Conservation (phyloP, 2,113 vertebrate genomes). For the Malaclemys terrapin region DNA sequence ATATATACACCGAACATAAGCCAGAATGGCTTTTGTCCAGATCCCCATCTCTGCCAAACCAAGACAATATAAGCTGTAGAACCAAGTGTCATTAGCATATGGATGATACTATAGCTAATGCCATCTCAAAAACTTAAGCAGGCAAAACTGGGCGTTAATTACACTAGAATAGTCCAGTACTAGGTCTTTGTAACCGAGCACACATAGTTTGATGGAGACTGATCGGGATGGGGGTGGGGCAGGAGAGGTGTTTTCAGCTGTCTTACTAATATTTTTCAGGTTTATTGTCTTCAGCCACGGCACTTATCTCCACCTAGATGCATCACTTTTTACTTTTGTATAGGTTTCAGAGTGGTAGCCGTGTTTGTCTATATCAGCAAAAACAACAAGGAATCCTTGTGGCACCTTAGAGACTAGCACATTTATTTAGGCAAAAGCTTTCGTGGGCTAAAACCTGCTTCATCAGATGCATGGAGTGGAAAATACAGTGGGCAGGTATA, state of each 20-base stretch:
- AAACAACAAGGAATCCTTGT: no score
- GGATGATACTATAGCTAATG: not conserved
- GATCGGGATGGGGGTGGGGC: no score
- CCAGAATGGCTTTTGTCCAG: accelerated
- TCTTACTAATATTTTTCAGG: accelerated
- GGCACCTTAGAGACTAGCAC: no score
- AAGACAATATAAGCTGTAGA: not conserved
- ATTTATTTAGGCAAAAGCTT: no score
- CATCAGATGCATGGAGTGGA: no score
- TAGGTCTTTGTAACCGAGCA: accelerated
- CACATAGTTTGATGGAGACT: not conserved
- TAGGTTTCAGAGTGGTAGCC: no score
- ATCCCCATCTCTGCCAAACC: not conserved
- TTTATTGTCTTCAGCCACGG: not conserved
- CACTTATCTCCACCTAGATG: accelerated
- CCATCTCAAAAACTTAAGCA: not conserved
- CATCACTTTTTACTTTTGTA: not conserved
- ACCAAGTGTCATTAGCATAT: not conserved
- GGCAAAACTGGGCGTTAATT: not conserved
- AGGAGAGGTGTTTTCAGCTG: not conserved
- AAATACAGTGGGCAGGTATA: no score
- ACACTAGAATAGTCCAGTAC: not conserved
- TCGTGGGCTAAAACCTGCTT: no score
- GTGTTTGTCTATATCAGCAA: no score
- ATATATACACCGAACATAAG: not conserved